These are phyloP conservation scores for Drosophila murphyi DNA, from an alignment of 1,140 invertebrate genomes.

Conservation along the genomic window DNA sequence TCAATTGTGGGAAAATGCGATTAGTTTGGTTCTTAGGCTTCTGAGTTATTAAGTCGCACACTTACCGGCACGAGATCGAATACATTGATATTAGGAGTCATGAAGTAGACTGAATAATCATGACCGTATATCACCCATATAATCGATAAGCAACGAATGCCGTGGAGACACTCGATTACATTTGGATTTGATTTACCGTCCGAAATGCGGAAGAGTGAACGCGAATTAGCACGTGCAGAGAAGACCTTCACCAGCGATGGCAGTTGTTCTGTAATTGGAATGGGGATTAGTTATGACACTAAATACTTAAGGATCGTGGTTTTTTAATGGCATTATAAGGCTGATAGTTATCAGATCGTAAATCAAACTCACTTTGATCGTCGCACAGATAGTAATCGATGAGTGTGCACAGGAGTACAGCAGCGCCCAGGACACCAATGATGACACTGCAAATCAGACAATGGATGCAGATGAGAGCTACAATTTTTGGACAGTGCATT, in stretches of 20 bases:
- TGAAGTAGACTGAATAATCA: constrained; percentile 52
- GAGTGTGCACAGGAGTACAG: constrained; percentile 43
- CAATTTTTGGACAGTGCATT: too few relatives aligned
- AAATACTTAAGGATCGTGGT: too few relatives aligned
- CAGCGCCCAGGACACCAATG: constrained; percentile 31
- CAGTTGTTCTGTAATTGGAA: constrained; percentile 50
- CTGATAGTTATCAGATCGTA: too few relatives aligned
- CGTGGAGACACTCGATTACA: constrained; percentile 85
- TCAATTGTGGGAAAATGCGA: background rate
- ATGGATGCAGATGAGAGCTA: too few relatives aligned
- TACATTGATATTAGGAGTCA: constrained; percentile 30
- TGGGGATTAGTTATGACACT: too few relatives aligned
- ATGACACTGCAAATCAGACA: constrained; percentile 37
- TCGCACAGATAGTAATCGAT: constrained; percentile 46
- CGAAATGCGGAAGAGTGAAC: constrained; percentile 46
- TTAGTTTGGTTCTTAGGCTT: background rate
- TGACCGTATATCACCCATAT: constrained; percentile 89
- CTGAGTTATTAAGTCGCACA: background rate
- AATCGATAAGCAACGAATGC: constrained; percentile 87
- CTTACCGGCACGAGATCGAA: constrained; percentile 16
- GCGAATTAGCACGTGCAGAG: constrained; percentile 51
- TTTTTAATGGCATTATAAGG: too few relatives aligned
- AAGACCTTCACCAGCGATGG: constrained; percentile 46
- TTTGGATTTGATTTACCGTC: constrained; percentile 52
- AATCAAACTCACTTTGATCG: constrained; percentile 38